phyloP scores from a whole-genome alignment of 1,140 invertebrate genomes.

The Eurosta solidaginis region DNA sequence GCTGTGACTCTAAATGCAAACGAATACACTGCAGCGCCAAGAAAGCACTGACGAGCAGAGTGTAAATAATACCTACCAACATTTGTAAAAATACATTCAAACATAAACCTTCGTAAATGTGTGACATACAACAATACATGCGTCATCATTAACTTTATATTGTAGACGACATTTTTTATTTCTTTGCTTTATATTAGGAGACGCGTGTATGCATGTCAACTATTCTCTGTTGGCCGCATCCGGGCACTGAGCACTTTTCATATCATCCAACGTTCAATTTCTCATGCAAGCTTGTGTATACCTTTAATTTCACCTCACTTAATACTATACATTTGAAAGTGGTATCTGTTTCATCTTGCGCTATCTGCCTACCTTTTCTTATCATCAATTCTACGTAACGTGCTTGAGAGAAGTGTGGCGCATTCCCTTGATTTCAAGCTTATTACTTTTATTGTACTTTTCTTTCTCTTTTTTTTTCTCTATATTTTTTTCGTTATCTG shows the following conservation, averaged over 20 bases:
- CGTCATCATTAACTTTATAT: constrained; percentile 9
- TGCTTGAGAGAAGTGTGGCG: not conserved
- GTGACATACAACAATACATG: not conserved
- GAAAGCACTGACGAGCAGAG: not conserved
- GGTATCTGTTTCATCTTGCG: not conserved
- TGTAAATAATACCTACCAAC: not conserved
- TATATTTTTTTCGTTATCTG: not conserved
- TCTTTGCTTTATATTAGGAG: not conserved
- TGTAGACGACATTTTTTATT: not conserved
- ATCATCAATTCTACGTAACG: not conserved
- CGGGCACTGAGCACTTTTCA: too few relatives aligned
- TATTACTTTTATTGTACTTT: not conserved
- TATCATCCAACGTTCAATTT: too few relatives aligned
- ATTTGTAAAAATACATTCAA: not conserved
- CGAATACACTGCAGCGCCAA: not conserved
- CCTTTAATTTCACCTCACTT: constrained; percentile 7
- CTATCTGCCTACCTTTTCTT: not conserved
- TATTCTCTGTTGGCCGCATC: too few relatives aligned
- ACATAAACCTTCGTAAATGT: constrained; percentile 2
- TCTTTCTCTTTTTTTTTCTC: not conserved
- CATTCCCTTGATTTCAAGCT: not conserved
- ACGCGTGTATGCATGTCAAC: not conserved
- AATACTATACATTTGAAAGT: constrained; percentile 15
- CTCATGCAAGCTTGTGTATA: too few relatives aligned
- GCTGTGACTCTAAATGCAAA: not conserved